Conservation (phyloP, 2,888 invertebrate species). For the Prosopocoilus inquinatus region DNA sequence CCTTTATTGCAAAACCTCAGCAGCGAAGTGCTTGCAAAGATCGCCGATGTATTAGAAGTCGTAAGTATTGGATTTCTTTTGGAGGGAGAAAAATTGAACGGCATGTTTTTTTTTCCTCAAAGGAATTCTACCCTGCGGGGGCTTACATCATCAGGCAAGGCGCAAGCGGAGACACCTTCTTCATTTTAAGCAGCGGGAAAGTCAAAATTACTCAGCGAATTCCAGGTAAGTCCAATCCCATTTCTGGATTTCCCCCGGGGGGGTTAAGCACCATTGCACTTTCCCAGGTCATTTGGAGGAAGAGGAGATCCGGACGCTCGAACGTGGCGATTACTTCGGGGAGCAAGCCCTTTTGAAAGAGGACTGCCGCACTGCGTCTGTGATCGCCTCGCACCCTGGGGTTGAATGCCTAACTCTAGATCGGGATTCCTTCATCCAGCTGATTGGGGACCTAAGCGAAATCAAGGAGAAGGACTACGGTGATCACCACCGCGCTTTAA, state of each 20-base stretch:
- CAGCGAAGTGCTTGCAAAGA: conserved; percentile 61
- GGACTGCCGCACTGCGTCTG: conserved; percentile 66
- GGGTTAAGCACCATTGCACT: not conserved
- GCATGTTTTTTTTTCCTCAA: conserved; percentile 25
- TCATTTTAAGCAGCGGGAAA: conserved; percentile 61
- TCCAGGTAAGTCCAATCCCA: conserved; percentile 39
- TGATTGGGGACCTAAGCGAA: conserved; percentile 75
- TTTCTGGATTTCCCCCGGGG: not conserved
- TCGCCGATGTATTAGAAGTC: conserved; percentile 70
- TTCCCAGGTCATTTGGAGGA: conserved; percentile 50
- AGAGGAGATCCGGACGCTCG: conserved; percentile 58
- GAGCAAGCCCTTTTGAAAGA: conserved; percentile 65
- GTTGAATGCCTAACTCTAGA: conserved; percentile 66
- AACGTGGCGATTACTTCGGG: conserved; percentile 64
- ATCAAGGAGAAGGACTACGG: conserved; percentile 73
- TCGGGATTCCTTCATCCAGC: conserved; percentile 67
- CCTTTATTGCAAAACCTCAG: conserved; percentile 59
- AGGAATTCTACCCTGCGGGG: conserved; percentile 63
- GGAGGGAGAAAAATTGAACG: not conserved
- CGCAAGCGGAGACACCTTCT: conserved; percentile 64
- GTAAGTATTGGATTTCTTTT: conserved; percentile 48
- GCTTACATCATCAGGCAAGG: conserved; percentile 66
- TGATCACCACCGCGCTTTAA: conserved; percentile 57
- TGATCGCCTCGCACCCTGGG: conserved; percentile 62
- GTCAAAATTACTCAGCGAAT: conserved; percentile 56